Conservation (phyloP, 53 echinoderm and acorn worm genomes). For the Holothuria leucospilota region DNA sequence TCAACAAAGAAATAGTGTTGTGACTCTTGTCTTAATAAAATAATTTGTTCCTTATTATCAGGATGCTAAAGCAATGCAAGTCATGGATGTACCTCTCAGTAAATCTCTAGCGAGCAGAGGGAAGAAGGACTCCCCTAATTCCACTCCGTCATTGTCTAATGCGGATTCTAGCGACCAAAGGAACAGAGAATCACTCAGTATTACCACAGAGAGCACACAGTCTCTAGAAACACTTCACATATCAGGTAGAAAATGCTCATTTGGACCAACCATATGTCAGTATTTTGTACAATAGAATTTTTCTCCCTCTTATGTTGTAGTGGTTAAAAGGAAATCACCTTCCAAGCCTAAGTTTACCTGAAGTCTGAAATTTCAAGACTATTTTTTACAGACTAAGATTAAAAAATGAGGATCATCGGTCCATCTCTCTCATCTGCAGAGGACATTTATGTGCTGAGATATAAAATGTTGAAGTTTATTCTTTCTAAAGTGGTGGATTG, state of each 20-base stretch:
- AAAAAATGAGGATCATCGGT: no score
- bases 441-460: no score
- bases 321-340: not conserved
- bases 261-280: no score
- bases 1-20: no score
- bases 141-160: conserved; percentile 46
- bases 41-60: not conserved
- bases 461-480: no score
- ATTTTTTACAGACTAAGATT: no score
- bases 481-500: no score
- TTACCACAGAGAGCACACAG: conserved; percentile 68
- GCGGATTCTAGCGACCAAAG: conserved; percentile 46
- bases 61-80: conserved; percentile 47
- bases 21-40: no score
- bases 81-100: conserved; percentile 51
- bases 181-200: conserved; percentile 45
- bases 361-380: no score
- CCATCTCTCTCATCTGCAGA: no score
- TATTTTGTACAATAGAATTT: not conserved
- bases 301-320: no score
- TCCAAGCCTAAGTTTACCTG: not conserved
- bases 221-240: conserved; percentile 96
- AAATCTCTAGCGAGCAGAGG: conserved; percentile 30
- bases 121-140: conserved; percentile 42
- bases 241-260: conserved; percentile 68